Conservation (phyloP, 2,113 vertebrate genomes). For the Athene cunicularia region DNA sequence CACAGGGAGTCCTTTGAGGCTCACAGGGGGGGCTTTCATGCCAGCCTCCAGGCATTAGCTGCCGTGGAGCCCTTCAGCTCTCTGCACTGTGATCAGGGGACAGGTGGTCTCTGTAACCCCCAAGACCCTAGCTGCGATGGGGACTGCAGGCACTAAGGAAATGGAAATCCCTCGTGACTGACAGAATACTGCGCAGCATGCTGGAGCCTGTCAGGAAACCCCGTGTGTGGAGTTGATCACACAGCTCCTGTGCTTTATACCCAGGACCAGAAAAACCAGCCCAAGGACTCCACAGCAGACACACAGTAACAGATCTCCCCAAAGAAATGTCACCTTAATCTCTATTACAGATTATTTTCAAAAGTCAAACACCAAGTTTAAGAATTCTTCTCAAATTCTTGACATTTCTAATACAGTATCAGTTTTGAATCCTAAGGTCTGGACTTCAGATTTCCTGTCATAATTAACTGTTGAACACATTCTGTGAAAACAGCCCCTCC, state of each 20-base stretch:
- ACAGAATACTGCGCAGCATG: not conserved
- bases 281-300: not conserved
- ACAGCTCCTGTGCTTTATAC: not conserved
- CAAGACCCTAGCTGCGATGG: not conserved
- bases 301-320: not conserved
- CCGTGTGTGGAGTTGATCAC: fast-evolving
- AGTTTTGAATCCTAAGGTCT: not conserved
- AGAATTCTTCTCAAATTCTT: not conserved
- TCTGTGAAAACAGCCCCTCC: not conserved
- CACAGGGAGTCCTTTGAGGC: not conserved
- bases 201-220: not conserved
- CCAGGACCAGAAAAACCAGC: not conserved
- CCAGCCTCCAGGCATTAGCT: not conserved
- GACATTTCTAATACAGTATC: not conserved
- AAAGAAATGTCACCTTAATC: not conserved
- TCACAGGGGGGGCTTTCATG: fast-evolving
- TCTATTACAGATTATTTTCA: not conserved
- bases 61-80: not conserved
- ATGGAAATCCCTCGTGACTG: fast-evolving
- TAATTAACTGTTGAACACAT: not conserved
- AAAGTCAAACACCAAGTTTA: not conserved
- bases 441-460: not conserved
- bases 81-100: not conserved
- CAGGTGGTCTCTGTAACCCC: not conserved
- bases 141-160: not conserved